A percentile compares a stretch with the other conserved stretches of the same genome.
Conservation (phyloP, 2,797 vertebrate species). For the Rhabdomys pumilio region DNA sequence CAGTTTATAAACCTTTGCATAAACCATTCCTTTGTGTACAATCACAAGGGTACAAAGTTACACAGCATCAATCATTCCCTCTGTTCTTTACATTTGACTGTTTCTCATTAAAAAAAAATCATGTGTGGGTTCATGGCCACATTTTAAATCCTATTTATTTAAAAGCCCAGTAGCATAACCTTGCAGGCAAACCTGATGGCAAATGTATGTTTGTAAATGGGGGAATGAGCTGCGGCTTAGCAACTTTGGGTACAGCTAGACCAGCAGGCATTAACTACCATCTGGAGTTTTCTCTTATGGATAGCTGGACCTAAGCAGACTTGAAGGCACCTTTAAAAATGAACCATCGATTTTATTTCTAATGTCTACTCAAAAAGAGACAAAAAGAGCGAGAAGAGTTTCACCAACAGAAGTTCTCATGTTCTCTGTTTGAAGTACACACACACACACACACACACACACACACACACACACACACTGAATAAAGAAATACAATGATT, state of each 20-base stretch:
- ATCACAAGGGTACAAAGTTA: neutral
- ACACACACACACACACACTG: too few relatives aligned
- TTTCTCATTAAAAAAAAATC: neutral
- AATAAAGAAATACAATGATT: neutral
- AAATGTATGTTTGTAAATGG: neutral
- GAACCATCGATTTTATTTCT: neutral
- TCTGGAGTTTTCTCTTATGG: too few relatives aligned
- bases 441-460: neutral
- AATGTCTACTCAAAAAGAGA: neutral
- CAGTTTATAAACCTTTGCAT: neutral
- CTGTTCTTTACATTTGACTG: neutral
- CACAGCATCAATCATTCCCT: neutral
- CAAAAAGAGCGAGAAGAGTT: neutral
- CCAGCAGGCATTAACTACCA: neutral
- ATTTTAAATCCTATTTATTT: neutral
- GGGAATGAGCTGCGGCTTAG: too few relatives aligned
- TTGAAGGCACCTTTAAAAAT: neutral
- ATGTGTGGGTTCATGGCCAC: too few relatives aligned
- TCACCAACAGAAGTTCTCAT: neutral
- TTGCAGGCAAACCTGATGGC: neutral
- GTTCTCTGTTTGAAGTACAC: neutral
- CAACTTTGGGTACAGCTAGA: too few relatives aligned
- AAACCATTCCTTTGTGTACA: too few relatives aligned
- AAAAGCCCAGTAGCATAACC: neutral
- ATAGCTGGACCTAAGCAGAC: neutral